Conservation (phyloP, 1,140 invertebrate genomes). For the Manduca sexta region DNA sequence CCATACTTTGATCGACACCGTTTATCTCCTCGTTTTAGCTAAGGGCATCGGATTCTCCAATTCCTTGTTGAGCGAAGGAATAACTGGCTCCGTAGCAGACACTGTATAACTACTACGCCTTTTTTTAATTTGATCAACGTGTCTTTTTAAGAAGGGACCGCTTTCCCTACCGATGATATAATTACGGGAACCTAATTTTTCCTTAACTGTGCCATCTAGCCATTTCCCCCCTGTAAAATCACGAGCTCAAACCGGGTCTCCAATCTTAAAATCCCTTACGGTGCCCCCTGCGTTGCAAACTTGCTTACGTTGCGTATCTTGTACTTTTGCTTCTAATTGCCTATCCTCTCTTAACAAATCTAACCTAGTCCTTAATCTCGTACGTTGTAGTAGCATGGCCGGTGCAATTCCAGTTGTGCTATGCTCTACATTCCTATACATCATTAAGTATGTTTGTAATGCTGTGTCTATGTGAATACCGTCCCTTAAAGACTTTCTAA, state of each 20-base stretch:
- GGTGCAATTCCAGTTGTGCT: conserved; percentile 8
- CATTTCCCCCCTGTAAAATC: background rate
- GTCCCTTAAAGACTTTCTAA: conserved; percentile 15
- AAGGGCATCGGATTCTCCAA: too few relatives aligned
- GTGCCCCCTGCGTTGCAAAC: too few relatives aligned
- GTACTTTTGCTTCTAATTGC: background rate
- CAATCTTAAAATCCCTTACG: background rate
- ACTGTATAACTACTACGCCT: too few relatives aligned
- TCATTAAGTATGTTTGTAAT: conserved; percentile 15
- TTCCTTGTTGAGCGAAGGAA: too few relatives aligned
- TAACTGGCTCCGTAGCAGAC: too few relatives aligned
- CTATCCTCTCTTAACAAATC: conserved; percentile 5
- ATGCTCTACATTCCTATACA: conserved; percentile 15
- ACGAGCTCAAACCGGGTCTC: background rate
- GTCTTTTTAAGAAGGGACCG: background rate
- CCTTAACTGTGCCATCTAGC: background rate
- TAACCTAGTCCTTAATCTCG: conserved; percentile 1
- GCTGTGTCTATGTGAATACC: conserved; percentile 10
- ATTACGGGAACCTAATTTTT: background rate
- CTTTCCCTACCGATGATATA: background rate
- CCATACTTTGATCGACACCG: too few relatives aligned
- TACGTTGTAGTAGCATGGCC: conserved; percentile 7
- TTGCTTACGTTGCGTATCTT: too few relatives aligned
- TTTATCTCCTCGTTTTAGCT: background rate
- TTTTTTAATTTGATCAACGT: conserved; percentile 6